Evolutionary conservation across 2,888 invertebrate genomes (phyloP).

Genomic region (Ceratothoa steindachneri): DNA sequence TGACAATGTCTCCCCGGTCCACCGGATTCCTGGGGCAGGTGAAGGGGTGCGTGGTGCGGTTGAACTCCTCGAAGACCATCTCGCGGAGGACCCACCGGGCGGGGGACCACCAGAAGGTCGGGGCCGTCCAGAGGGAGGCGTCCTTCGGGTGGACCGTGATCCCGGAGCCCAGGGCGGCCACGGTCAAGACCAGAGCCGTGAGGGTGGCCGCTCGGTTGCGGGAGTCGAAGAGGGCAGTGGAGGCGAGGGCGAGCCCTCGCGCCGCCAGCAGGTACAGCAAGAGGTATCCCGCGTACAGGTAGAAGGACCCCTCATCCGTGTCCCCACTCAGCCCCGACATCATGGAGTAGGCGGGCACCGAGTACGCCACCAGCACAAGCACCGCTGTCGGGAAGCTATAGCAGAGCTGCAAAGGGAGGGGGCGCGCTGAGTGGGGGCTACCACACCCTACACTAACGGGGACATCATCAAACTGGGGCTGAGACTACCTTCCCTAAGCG

Average conservation of each 20-base stretch:
- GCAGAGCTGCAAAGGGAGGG: slow-evolving; percentile 63
- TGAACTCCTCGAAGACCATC: slow-evolving; percentile 64
- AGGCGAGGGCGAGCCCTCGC: slow-evolving; percentile 57
- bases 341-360: slow-evolving; percentile 66
- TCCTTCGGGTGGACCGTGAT: slow-evolving; percentile 66
- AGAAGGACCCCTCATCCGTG: slow-evolving; percentile 25
- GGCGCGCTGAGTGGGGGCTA: no score
- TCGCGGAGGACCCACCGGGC: slow-evolving; percentile 69
- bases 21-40: slow-evolving; percentile 60
- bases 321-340: slow-evolving; percentile 51
- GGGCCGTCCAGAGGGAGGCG: slow-evolving; percentile 63
- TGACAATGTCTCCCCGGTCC: slow-evolving; percentile 68
- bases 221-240: slow-evolving; percentile 65
- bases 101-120: slow-evolving; percentile 68
- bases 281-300: slow-evolving; percentile 51
- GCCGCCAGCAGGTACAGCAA: slow-evolving; percentile 53
- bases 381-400: slow-evolving; percentile 73
- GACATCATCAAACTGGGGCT: no score
- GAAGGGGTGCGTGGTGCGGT: slow-evolving; percentile 49
- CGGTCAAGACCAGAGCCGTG: slow-evolving; percentile 60
- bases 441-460: no score
- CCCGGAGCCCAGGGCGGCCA: slow-evolving; percentile 57
- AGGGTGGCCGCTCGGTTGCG: slow-evolving; percentile 62
- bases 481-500: no score
- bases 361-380: slow-evolving; percentile 75